Base-by-base conservation (phyloP, 2,797 vertebrate species). In the Enteromius trimaculatus region DNA sequence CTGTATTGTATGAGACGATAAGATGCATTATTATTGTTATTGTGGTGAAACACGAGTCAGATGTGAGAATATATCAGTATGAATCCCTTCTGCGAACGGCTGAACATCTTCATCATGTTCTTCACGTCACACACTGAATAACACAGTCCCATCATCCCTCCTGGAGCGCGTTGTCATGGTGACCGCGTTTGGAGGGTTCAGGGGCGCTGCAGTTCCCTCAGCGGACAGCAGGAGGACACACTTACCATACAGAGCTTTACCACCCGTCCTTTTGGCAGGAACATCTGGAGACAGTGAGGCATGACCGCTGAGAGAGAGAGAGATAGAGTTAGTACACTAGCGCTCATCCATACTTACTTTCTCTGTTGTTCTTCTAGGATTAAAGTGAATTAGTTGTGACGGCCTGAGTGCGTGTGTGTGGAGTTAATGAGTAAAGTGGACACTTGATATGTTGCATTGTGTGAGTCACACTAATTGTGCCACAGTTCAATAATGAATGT, bases 171-270 rank as follows among this genome's bases (percentile, higher is more conserved):
- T 34, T 6, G 13, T 26, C 55, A 77, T 29, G 42, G 17, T n/a
- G 47, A 74, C 3, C 10, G 55, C 6, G 2, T 47, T 21, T 77
- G 1, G 60, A 64, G 60, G 60, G 60, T 7, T 16, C 13, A 29
- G 60, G 60, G 60, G 55, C 3, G 3, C 7, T 69, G 34, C 34
- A 37, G 80, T 64, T 11, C n/a, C 34, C 3, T 42, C 8, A 21
- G 6, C 3, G 4, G n/a, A 66, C 42, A 81, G 53, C 44, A 53
- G 71, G 29, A 17, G 44, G 71, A 74, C 21, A 75, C 47, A 90
- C 93, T 84, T 81, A 95, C 94, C 95, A 14, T 93, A 92, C 2
- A 93, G 77, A 75, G 86, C 87, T 92, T 94, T 93, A 88, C 92
- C 92, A 87, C 86, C 77, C 39, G 89, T 85, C 88, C 88, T 91